Evolutionary conservation across 64 coral and sea anemone species (phyloP).

Genomic region (Pocillopora verrucosa): DNA sequence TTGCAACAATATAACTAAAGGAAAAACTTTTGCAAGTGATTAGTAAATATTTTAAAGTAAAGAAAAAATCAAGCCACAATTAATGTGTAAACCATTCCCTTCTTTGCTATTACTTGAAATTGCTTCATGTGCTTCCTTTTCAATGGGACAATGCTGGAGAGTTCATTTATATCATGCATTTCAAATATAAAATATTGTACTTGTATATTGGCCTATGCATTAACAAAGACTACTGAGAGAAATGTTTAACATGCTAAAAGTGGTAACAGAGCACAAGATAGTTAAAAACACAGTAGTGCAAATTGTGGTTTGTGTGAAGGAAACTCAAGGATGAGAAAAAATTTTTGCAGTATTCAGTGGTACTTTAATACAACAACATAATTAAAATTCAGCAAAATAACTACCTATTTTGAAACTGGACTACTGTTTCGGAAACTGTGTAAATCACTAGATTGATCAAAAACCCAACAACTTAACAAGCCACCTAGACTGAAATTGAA

Average conservation of each 20-base stretch:
- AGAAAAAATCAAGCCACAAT: neutral
- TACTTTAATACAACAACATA: neutral
- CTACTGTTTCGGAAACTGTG: neutral
- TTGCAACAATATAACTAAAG: constrained; percentile 21
- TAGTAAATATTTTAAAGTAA: neutral
- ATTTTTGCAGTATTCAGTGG: neutral
- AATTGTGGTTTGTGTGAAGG: neutral
- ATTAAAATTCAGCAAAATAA: neutral
- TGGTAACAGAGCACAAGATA: neutral
- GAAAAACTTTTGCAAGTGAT: neutral
- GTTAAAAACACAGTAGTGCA: no score
- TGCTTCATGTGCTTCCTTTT: neutral
- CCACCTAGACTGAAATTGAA: neutral
- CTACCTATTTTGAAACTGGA: neutral
- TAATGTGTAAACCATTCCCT: neutral
- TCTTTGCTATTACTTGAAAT: neutral
- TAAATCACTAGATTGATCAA: neutral
- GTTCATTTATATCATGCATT: neutral
- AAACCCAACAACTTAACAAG: neutral
- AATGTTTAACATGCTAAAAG: neutral
- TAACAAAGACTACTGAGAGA: neutral
- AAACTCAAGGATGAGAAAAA: neutral
- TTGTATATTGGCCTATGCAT: neutral
- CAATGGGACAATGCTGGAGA: neutral
- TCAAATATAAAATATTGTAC: neutral